Evolutionary conservation across 2,888 invertebrate species (phyloP), one percentile per base, ranked within the genome.

Genomic region (Drosophila gaucha): DNA sequence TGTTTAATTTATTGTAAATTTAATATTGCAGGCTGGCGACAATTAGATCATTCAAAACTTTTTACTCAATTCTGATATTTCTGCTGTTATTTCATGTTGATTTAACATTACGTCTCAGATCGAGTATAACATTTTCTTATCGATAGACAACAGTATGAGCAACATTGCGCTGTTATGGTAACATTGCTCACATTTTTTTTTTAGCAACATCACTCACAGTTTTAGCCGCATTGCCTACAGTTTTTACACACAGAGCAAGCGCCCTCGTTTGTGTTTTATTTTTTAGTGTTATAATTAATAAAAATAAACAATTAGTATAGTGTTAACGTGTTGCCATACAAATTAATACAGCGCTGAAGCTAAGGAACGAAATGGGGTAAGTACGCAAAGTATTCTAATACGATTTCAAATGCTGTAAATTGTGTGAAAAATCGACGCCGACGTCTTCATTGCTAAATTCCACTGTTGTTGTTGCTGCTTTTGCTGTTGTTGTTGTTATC

Each of bases 361-460:
- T 49, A 67, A 69, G 43, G 39, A 78, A 69, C 44, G 69, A 59
- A 66, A 83, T 83, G 82, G 82, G 82, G 82, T 83, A 80, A 78
- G 82, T 78, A 44, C 31, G 38, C 8, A 26, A 57, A 20, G 39
- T 28, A 50, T 47, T 43, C 20, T 18, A 47, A 47, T 62, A 20
- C 26, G 47, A 63, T 26, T 59, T 22, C 26, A 52, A 67, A 67
- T 31, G 30, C 30, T 51, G 24, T 44, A 51, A 73, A 44, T 73
- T 82, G 75, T 80, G 82, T 80, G 82, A 85, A 85, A 82, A 82
- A 82, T 82, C 86, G 86, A 82, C 80, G 80, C 83, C 80, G 82
- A 74, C 67, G 71, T 62, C 54, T 72, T 67, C 64, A 64, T 74
- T 59, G 26, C 44, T 69, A 39, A n/a, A 35, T 57, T 22, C 28